Evolutionary conservation across 2,888 invertebrate species (phyloP).

Genomic region (Dysmachus trigonus): DNA sequence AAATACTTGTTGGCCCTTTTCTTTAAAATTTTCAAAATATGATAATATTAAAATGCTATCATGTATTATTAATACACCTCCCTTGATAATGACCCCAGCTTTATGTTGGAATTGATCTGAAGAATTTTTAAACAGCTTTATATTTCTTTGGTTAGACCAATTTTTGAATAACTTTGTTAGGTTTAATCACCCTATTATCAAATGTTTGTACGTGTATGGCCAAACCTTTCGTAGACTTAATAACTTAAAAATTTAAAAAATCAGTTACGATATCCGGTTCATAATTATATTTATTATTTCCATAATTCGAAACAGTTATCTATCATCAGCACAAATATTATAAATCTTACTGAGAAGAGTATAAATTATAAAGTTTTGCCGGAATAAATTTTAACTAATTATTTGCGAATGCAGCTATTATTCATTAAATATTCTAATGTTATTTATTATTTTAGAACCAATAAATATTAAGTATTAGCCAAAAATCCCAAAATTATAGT

Average conservation of each 20-base stretch:
- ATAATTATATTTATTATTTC: not conserved
- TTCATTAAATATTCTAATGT: not conserved
- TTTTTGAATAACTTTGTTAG: too few species aligned
- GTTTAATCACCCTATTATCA: too few species aligned
- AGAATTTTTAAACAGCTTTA: too few species aligned
- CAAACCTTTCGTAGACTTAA: too few species aligned
- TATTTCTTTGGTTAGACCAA: too few species aligned
- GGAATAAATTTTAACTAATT: not conserved
- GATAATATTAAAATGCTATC: too few species aligned
- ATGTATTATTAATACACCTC: too few species aligned
- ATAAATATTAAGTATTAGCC: not conserved
- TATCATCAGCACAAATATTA: not conserved
- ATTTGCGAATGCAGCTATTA: not conserved
- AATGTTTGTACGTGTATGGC: too few species aligned
- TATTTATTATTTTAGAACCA: not conserved
- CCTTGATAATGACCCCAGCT: too few species aligned
- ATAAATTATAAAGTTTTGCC: not conserved
- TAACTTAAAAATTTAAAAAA: not conserved
- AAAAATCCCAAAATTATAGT: not conserved
- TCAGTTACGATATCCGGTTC: not conserved
- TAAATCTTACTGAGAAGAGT: not conserved
- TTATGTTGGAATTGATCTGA: too few species aligned
- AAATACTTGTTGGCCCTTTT: too few species aligned
- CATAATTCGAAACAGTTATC: not conserved
- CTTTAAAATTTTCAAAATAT: too few species aligned